Evolutionary conservation across 2,113 vertebrate genomes (phyloP), one percentile per base, ranked within the genome.

Genomic region (Campylomormyrus tamandua): DNA sequence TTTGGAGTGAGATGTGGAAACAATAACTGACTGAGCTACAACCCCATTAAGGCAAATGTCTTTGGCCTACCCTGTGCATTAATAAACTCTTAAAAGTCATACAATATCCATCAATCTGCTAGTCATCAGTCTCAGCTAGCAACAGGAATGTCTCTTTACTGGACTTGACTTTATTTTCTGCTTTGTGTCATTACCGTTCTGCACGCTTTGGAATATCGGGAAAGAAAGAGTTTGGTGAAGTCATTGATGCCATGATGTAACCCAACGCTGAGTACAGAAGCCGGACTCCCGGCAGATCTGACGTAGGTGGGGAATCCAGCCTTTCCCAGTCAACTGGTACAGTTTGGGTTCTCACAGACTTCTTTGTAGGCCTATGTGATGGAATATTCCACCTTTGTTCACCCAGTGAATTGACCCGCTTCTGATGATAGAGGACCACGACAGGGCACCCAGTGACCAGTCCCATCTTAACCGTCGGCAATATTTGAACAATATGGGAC

Each of bases 51-150:
- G 94, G 95, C 93, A 94, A 93, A 94, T 94, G 91, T 93, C 95
- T 94, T 93, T 93, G 91, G 93, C 93, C 92, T 91, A 95, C 94
- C 94, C 94, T 93, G 94, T 95, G 93, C 91, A 93, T 90, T 93
- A 92, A 91, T 89, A 94, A 24, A 80, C 74, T 39, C 74, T 80
- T 42, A 45, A 94, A 92, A 94, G 93, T 92, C 92, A 94, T 91
- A 93, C 90, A 49, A 58, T 87, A 93, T 93, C 91, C n/a, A 66
- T 66, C 62, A 66, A 66, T 27, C 92, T 93, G 93, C 94, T 90
- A 90, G 89, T 90, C 62, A 49, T 52, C 13, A 66, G 62, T 24
- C 19, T 49, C 58, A 89, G 89, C 91, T 90, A 87, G 87, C 88
- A 70, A 66, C 56, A 80, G 62, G 31, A 53, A 90, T 5, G 49